Evolutionary conservation across 2,113 vertebrate genomes (phyloP).

Genomic region (Meriones unguiculatus): DNA sequence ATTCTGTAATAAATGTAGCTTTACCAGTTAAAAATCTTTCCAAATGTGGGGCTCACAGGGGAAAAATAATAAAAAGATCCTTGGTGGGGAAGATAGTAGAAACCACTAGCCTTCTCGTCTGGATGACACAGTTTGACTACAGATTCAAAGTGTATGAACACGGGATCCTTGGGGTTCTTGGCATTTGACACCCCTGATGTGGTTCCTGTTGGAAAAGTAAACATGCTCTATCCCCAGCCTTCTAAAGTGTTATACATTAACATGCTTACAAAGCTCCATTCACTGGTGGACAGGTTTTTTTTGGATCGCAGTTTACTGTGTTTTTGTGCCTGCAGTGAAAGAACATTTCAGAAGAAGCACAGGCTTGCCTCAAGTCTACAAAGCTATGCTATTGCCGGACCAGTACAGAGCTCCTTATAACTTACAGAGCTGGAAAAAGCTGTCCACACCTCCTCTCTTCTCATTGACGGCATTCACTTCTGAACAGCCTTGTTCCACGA

Average conservation of each 20-base stretch:
- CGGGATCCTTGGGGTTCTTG: conserved; percentile 80
- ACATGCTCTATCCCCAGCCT: conserved; percentile 72
- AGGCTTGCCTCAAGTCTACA: conserved; percentile 72
- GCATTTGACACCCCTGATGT: conserved; percentile 83
- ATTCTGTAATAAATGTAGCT: conserved; percentile 73
- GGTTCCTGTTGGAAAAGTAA: conserved; percentile 83
- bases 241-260: conserved; percentile 83
- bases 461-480: conserved; percentile 43
- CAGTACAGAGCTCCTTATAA: conserved; percentile 63
- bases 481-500: conserved; percentile 40
- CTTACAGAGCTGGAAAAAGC: conserved; percentile 57
- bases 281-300: conserved; percentile 68
- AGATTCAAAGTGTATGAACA: conserved; percentile 79
- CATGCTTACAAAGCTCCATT: conserved; percentile 80
- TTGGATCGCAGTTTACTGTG: conserved; percentile 71
- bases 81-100: conserved; percentile 78
- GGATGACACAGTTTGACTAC: conserved; percentile 77
- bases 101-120: conserved; percentile 69
- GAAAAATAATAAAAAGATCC: conserved; percentile 65
- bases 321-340: conserved; percentile 80
- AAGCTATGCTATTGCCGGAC: conserved; percentile 57
- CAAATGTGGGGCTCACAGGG: conserved; percentile 31
- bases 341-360: conserved; percentile 78
- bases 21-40: conserved; percentile 73
- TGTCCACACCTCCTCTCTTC: conserved; percentile 58